These are phyloP conservation scores for Leucopsar rothschildi DNA, from an alignment of 2,113 vertebrate genomes.

Conservation along the genomic window DNA sequence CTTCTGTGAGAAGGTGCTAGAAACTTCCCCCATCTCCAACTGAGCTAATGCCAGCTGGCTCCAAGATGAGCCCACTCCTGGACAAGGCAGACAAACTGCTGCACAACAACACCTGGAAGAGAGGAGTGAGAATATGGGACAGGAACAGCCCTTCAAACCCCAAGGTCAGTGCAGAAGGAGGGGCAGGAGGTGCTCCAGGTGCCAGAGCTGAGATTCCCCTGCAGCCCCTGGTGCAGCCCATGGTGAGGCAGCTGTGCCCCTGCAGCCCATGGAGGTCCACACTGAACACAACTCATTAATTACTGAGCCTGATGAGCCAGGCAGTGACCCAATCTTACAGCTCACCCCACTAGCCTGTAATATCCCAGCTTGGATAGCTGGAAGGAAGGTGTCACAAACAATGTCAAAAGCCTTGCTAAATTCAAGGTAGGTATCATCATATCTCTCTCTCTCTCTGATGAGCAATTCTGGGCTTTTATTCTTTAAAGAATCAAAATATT, in stretches of 20 bases:
- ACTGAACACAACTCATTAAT: not conserved
- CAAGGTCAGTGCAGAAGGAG: not conserved
- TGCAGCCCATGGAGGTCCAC: fast-evolving
- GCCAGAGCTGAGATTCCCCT: fast-evolving
- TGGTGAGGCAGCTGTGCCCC: not conserved
- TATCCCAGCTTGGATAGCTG: not conserved
- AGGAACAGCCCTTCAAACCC: not conserved
- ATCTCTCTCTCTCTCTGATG: not conserved
- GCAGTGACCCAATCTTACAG: not conserved
- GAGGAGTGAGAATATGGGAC: not conserved
- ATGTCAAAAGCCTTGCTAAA: not conserved
- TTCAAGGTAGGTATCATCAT: not conserved
- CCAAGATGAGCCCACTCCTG: not conserved
- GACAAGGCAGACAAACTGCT: not conserved
- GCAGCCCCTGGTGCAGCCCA: fast-evolving
- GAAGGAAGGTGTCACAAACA: not conserved
- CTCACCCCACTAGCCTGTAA: not conserved
- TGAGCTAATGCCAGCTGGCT: not conserved
- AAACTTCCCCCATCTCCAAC: not conserved
- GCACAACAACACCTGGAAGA: not conserved
- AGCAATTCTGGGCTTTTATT: not conserved
- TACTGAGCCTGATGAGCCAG: not conserved
- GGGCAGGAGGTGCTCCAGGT: not conserved
- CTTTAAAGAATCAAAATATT: slow-evolving; percentile 3
- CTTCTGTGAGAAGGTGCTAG: not conserved